Evolutionary conservation across 2,888 invertebrate species (phyloP), one percentile per base, ranked within the genome.

Genomic region (Pharmacophagus antenor): DNA sequence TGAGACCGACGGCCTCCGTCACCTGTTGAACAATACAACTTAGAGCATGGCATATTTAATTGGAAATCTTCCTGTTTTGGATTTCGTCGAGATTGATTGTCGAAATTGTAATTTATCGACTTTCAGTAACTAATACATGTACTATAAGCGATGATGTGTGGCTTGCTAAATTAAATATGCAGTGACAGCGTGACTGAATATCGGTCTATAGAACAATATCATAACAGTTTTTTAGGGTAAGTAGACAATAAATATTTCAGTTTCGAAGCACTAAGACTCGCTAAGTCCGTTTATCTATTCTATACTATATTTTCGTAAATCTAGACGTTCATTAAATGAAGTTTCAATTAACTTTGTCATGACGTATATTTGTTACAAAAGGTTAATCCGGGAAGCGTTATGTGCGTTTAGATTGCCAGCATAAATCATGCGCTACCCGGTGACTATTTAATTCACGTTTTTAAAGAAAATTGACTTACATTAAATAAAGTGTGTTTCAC

Each of bases 1-100:
- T 91, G 85, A 89, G 91, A 85, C 92, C 91, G 84, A 92, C 91
- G 82, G 91, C 88, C 88, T 92, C 91, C 87, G 91, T 88, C 91
- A 92, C 92, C 92, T 92, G 92, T 88, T 88, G 91, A 91, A 91
- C 89, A 91, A 90, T 70, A 91, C 81, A 87, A 82, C 86, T 77
- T 88, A 84, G 70, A 85, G 79, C 81, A 84, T 73, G 79, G 44
- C 31, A 21, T 25, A 50, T 17, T 17, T 25, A 8, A 44, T 20
- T 42, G 27, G n/a, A 54, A 6, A 17, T 31, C n/a, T n/a, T n/a
- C n/a, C n/a, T n/a, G n/a, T n/a, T n/a, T n/a, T n/a, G n/a, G n/a
- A n/a, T n/a, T n/a, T n/a, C n/a, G n/a, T n/a, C n/a, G n/a, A n/a
- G n/a, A n/a, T n/a, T n/a, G n/a, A n/a, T n/a, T n/a, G n/a, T n/a